Evolutionary conservation across 2,113 vertebrate genomes (phyloP).

Genomic region (Rhinopomastus cyanomelas): DNA sequence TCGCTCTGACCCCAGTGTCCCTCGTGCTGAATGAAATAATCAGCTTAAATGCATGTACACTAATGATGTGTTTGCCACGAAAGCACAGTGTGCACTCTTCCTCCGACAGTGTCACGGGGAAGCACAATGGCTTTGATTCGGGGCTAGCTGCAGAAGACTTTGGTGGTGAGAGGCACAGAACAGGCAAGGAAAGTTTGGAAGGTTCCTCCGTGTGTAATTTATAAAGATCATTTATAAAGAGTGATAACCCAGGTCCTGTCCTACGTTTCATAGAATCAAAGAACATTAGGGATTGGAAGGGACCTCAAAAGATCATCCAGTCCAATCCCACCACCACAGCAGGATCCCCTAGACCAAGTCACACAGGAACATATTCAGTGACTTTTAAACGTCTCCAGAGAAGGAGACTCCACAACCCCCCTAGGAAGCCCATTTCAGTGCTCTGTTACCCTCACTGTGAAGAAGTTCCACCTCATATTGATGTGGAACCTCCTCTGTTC

Average conservation of each 20-base stretch:
- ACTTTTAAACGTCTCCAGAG: too few species aligned
- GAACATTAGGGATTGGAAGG: too few species aligned
- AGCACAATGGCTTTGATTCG: slow-evolving; percentile 73
- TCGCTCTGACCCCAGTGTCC: slow-evolving; percentile 81
- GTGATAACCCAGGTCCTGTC: slow-evolving; percentile 30
- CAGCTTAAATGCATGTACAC: slow-evolving; percentile 83
- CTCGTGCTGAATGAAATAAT: slow-evolving; percentile 89
- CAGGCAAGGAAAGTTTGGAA: slow-evolving; percentile 60
- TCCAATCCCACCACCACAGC: too few species aligned
- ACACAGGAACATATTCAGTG: too few species aligned
- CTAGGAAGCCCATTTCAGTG: too few species aligned
- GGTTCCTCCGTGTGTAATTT: slow-evolving; percentile 52
- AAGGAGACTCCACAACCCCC: too few species aligned
- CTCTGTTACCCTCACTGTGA: too few species aligned
- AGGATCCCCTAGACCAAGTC: too few species aligned
- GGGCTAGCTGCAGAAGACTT: slow-evolving; percentile 65
- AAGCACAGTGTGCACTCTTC: slow-evolving; percentile 78
- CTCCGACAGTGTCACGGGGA: slow-evolving; percentile 74
- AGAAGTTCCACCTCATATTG: too few species aligned
- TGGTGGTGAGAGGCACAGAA: slow-evolving; percentile 58
- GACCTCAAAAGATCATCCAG: too few species aligned
- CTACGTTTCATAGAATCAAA: too few species aligned
- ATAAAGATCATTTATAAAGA: neutral
- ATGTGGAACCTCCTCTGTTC: too few species aligned
- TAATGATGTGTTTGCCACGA: slow-evolving; percentile 90